Base-by-base conservation (phyloP, 2,888 invertebrate genomes). In the Pterostichus madidus region DNA sequence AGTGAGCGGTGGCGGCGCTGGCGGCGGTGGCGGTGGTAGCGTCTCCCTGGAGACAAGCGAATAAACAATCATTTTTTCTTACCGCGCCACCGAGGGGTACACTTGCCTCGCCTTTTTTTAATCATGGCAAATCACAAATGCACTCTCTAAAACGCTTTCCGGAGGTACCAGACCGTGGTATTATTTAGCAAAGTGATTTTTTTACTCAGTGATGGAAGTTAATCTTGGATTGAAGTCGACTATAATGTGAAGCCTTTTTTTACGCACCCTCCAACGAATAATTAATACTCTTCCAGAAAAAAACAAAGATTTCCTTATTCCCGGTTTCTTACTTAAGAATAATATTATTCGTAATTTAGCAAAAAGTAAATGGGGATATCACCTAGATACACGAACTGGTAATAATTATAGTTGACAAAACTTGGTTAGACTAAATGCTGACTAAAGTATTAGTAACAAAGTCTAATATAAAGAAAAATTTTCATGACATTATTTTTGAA, bases 101-200 rank as follows among this genome's bases (percentile, higher is more conserved):
- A 56, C 56, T 56, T 56, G 52, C 24, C 75, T 13, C 75, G 53
- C 49, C 31, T 87, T 88, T 89, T 89, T 90, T 90, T 89, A 90
- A 89, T 89, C 89, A 90, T 88, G 87, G 88, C 88, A 87, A 89
- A 89, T 89, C 89, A 88, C 88, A 88, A 88, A 88, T 82, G 75
- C 64, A 71, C 17, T 44, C 46, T 80, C 15, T 68, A 80, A 80
- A 68, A 68, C 35, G 80, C 32, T 80, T 68, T 11, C 53, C n/a
- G 52, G 64, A 80, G 64, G 80, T 80, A 82, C 10, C 82, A 53
- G 73, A 80, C 71, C 80, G 75, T 82, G 49, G 49, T 59, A 82
- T 82, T 82, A 82, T 82, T 82, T 82, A 75, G 71, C 53, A 80
- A 76, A 82, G 82, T 82, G 82, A 82, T 82, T 82, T 82, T 76